Evolutionary conservation across 2,797 vertebrate species (phyloP).

Genomic region (Chanos chanos): DNA sequence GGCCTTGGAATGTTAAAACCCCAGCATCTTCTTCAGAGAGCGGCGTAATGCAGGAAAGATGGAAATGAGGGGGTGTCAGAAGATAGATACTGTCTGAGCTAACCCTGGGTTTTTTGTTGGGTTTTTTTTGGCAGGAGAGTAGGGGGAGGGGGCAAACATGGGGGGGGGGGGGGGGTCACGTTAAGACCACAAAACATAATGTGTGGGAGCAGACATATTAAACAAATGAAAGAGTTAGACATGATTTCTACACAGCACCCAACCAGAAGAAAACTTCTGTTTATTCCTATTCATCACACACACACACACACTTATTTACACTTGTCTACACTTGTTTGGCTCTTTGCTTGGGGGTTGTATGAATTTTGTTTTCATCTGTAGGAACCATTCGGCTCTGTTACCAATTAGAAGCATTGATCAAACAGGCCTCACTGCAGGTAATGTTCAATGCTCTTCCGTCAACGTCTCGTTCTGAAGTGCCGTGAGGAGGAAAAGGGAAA

Average conservation of each 20-base stretch:
- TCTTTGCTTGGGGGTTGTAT: conserved; percentile 19
- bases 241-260: conserved; percentile 1
- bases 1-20: conserved; percentile 48
- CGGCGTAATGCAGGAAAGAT: conserved; percentile 40
- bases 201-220: no score
- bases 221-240: neutral
- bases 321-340: conserved; percentile 29
- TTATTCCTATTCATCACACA: no score
- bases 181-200: no score
- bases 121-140: no score
- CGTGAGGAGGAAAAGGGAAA: conserved; percentile 35
- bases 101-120: no score
- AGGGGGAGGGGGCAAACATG: no score
- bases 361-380: conserved; percentile 52
- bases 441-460: conserved; percentile 48
- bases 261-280: no score
- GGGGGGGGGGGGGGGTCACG: no score
- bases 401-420: conserved; percentile 63
- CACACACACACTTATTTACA: conserved; percentile 6
- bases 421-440: conserved; percentile 54
- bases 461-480: conserved; percentile 44
- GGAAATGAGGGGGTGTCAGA: no score
- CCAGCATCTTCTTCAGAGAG: conserved; percentile 30
- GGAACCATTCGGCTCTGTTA: conserved; percentile 52
- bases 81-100: no score